A percentile compares a stretch with the other conserved stretches of the same genome.
Evolutionary conservation across 2,113 vertebrate species (phyloP).

Genomic region (Eonycteris spelaea): DNA sequence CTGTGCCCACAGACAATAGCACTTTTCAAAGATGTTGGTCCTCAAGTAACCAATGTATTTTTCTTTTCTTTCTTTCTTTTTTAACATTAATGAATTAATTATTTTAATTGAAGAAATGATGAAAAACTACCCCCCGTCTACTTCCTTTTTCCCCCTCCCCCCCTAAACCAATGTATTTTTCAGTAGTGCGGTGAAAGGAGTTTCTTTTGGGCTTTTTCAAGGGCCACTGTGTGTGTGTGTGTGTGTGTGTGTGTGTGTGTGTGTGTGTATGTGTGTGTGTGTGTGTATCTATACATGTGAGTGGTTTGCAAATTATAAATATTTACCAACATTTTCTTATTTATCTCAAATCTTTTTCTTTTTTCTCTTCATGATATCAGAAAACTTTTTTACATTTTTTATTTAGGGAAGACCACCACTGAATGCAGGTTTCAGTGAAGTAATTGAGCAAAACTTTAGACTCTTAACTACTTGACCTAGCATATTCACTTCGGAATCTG

Average conservation of each 20-base stretch:
- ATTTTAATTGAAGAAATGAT: too few relatives aligned
- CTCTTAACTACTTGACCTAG: background rate
- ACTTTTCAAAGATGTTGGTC: background rate
- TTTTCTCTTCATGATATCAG: background rate
- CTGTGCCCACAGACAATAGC: background rate
- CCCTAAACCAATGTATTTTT: background rate
- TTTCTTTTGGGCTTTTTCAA: background rate
- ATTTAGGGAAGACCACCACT: background rate
- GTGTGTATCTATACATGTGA: background rate
- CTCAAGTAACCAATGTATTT: background rate
- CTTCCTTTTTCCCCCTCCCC: too few relatives aligned
- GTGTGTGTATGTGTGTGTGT: background rate
- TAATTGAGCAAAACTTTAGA: background rate
- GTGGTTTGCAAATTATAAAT: background rate
- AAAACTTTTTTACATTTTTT: background rate
- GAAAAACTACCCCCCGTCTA: too few relatives aligned
- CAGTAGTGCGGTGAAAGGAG: background rate
- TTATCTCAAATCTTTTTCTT: background rate
- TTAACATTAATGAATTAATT: too few relatives aligned
- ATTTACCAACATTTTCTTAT: background rate
- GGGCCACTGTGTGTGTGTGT: background rate
- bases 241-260: background rate
- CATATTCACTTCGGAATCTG: background rate
- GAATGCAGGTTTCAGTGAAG: background rate
- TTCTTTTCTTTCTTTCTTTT: too few relatives aligned